Evolutionary conservation across 2,113 vertebrate species (phyloP), one percentile per base, ranked within the genome.

Genomic region (Leiothrix lutea): DNA sequence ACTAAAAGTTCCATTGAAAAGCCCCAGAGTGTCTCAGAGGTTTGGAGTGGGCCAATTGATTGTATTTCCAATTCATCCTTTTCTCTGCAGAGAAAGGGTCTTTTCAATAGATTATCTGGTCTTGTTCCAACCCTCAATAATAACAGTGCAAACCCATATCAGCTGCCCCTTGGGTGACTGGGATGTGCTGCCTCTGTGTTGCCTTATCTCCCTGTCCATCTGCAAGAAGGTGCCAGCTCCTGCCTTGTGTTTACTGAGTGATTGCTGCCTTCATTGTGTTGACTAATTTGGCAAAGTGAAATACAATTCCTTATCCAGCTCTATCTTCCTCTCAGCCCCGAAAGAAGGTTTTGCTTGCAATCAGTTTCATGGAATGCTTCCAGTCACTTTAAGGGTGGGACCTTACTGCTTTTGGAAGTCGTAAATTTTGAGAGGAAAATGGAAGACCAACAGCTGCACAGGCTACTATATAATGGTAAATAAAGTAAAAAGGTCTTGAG

Each of bases 101-200:
- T 60, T 75, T 64, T 19, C 54, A 53, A 9, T 14, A 66, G 40
- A 36, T 36, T 40, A 12, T 26, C 61, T 71, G 51, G 33, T 74
- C 28, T 66, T 54, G 6, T 58, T 78, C 65, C 92, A 89, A 11
- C 31, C 15, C 60, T 57, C 64, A 40, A 3, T 15, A 44, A 54
- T 0, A 2, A 17, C 42, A 28, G 38, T 54, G 47, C 42, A 72
- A 44, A 60, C 14, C 35, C n/a, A 0, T 7, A 2, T 10, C 31
- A 62, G 53, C 57, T 83, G 87, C 72, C 36, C 4, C 0, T 19
- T 58, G 48, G 62, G 66, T 29, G n/a, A 36, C 5, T 7, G 44
- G 77, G 53, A 64, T 9, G 2, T 9, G 18, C 44, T 74, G 56
- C 56, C 61, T 85, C 75, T 8, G 0, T 8, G 14, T 64, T 40